Evolutionary conservation across 2,113 vertebrate genomes (phyloP).

Genomic region (Puffinus mauretanicus): DNA sequence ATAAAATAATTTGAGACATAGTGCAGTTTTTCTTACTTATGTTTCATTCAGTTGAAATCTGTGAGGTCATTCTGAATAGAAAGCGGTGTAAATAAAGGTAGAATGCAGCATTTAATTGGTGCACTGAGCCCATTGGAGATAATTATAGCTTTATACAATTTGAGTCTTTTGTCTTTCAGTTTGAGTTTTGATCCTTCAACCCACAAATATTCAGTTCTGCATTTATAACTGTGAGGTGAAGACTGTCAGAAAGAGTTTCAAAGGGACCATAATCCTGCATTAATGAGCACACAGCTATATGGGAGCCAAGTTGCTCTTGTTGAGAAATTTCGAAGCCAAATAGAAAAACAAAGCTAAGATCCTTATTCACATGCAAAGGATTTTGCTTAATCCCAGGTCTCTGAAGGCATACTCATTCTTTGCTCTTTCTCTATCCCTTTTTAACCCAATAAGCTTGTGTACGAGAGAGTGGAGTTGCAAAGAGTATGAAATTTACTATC

Average conservation of each 20-base stretch:
- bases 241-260: constrained; percentile 48
- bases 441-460: constrained; percentile 17
- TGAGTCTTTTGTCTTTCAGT: constrained; percentile 36
- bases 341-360: constrained; percentile 50
- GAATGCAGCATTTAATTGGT: neutral
- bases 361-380: constrained; percentile 41
- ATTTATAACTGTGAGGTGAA: constrained; percentile 38
- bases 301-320: constrained; percentile 45
- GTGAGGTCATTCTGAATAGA: neutral
- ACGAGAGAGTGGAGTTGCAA: neutral
- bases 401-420: constrained; percentile 43
- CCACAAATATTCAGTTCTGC: constrained; percentile 14
- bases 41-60: neutral
- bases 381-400: constrained; percentile 60
- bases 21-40: neutral
- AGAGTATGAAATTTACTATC: neutral
- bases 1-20: neutral
- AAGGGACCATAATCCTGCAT: constrained; percentile 63
- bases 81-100: neutral
- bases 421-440: constrained; percentile 9
- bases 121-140: constrained; percentile 1
- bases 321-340: constrained; percentile 56
- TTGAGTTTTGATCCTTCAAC: constrained; percentile 42
- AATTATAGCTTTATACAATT: constrained; percentile 25
- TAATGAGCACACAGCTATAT: constrained; percentile 51